Evolutionary conservation across 2,113 vertebrate genomes (phyloP).

Genomic region (Rhabdornis inornatus): DNA sequence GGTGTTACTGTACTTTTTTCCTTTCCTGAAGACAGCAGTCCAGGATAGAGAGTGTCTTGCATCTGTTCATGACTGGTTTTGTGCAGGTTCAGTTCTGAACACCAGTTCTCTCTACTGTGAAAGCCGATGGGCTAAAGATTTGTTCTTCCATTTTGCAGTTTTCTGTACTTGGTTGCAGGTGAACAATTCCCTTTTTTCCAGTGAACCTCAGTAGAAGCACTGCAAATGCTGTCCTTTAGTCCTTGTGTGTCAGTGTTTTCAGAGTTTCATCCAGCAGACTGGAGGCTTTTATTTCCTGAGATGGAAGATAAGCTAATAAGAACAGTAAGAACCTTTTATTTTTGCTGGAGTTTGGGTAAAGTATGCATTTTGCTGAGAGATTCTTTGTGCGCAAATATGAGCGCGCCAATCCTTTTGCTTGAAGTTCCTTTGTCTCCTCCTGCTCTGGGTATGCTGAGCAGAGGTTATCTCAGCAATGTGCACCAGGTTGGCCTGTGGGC

Average conservation of each 20-base stretch:
- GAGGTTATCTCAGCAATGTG: background rate
- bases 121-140: background rate
- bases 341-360: background rate
- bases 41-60: background rate
- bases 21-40: background rate
- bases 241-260: background rate
- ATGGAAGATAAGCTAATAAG: background rate
- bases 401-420: background rate
- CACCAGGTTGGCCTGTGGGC: background rate
- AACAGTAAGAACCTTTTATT: background rate
- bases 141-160: background rate
- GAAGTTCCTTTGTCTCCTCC: background rate
- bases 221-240: background rate
- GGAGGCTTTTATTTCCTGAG: background rate
- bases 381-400: background rate
- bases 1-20: background rate
- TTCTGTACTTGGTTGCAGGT: background rate
- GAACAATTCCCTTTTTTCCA: background rate
- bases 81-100: background rate
- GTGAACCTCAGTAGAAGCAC: background rate
- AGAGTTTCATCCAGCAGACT: background rate
- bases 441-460: rapidly evolving
- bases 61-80: background rate
- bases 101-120: background rate
- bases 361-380: background rate